Evolutionary conservation across 1,140 invertebrate genomes (phyloP).

Genomic region (Bilobella aurantiaca): DNA sequence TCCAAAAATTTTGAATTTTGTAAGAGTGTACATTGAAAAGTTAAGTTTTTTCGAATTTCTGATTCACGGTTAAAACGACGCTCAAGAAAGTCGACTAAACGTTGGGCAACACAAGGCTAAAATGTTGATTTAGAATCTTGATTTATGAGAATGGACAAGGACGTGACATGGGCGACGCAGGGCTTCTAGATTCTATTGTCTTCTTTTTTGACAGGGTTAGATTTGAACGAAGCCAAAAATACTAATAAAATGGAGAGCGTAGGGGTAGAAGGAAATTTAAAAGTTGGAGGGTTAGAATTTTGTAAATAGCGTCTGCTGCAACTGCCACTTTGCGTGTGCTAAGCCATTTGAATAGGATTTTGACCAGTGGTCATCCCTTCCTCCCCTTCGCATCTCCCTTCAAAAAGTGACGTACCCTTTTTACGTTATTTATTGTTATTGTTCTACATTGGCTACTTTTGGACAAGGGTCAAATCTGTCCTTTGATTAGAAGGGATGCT

Average conservation of each 20-base stretch:
- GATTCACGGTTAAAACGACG: no score
- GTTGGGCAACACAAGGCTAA: no score
- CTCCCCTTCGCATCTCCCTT: neutral
- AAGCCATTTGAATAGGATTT: neutral
- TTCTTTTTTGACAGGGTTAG: no score
- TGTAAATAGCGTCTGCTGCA: neutral
- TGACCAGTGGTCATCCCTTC: neutral
- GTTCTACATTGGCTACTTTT: neutral
- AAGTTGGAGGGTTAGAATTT: neutral
- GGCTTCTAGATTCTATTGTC: neutral
- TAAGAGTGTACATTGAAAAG: no score
- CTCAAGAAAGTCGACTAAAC: no score
- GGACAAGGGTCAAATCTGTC: neutral
- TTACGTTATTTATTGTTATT: constrained; percentile 3
- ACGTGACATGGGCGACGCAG: neutral
- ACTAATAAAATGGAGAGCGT: neutral
- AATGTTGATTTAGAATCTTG: no score
- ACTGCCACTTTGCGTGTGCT: neutral
- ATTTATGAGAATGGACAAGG: neutral
- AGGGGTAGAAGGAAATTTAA: neutral
- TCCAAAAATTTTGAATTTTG: neutral
- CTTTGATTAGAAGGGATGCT: no score
- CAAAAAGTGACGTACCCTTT: constrained; percentile 4
- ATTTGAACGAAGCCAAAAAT: no score
- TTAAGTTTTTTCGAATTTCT: no score